These are phyloP conservation scores for Xylota segnis DNA, from an alignment of 2,888 invertebrate genomes.

Conservation along the genomic window DNA sequence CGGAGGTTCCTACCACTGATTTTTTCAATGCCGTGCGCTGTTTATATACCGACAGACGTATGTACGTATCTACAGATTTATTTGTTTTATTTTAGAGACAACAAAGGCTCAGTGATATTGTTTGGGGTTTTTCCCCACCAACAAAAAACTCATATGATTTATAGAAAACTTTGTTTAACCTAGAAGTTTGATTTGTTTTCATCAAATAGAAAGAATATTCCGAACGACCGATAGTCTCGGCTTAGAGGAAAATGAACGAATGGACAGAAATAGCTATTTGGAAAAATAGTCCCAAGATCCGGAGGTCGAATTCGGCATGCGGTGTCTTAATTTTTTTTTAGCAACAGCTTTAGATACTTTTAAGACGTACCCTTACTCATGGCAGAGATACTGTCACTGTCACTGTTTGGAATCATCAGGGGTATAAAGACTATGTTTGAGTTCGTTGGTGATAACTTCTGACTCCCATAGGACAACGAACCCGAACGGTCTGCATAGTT, in stretches of 20 bases:
- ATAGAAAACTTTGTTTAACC: background rate
- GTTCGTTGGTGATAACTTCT: no score
- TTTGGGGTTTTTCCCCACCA: conserved; percentile 6
- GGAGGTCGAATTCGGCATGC: no score
- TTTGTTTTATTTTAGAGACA: conserved; percentile 37
- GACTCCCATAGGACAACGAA: no score
- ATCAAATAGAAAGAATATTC: background rate
- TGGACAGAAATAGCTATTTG: background rate
- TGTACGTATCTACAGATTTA: conserved; percentile 12
- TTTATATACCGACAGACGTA: conserved; percentile 11
- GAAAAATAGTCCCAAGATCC: no score
- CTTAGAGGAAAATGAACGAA: background rate
- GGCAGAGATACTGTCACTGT: no score
- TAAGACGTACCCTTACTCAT: no score
- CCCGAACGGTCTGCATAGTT: no score
- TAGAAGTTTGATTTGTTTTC: background rate
- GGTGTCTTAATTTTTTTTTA: no score
- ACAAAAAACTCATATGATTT: background rate
- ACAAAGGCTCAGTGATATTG: conserved; percentile 19
- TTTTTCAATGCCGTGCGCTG: conserved; percentile 59
- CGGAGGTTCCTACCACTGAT: conserved; percentile 27
- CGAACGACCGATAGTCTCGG: background rate
- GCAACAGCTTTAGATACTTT: no score
- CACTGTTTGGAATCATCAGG: no score
- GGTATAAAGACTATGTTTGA: no score